phyloP scores from a whole-genome alignment of 2,797 vertebrate species.

The Furcifer pardalis region DNA sequence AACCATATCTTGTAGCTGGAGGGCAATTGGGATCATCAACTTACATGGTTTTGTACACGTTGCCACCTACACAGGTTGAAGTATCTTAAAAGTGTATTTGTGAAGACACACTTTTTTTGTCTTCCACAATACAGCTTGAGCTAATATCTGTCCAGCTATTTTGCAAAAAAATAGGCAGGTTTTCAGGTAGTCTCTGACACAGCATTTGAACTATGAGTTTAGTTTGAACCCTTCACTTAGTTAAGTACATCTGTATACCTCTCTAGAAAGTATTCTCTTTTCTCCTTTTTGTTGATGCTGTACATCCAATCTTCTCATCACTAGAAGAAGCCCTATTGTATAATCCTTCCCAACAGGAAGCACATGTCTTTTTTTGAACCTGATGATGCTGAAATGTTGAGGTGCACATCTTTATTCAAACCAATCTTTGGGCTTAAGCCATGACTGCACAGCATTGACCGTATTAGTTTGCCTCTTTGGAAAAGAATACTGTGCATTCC shows the following conservation, averaged over 20 bases:
- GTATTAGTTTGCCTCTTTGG: conserved; percentile 8
- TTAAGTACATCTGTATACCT: not conserved
- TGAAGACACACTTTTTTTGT: not conserved
- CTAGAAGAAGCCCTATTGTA: not conserved
- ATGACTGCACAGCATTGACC: conserved; percentile 3
- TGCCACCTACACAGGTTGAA: not conserved
- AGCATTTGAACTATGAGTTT: conserved; percentile 3
- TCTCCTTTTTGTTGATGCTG: conserved; percentile 1
- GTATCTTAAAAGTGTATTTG: not conserved
- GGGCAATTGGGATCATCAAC: not conserved
- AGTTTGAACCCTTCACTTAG: not conserved
- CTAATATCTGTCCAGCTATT: not conserved
- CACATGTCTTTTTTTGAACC: not conserved
- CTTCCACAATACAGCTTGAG: not conserved
- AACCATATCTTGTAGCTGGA: not conserved
- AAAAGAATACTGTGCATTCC: not conserved
- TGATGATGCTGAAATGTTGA: conserved; percentile 19
- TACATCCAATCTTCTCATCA: not conserved
- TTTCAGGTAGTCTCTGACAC: not conserved
- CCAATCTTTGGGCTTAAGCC: conserved; percentile 1
- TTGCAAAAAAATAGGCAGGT: not conserved
- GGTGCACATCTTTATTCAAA: not conserved
- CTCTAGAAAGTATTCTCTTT: not conserved
- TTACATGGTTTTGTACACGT: no score
- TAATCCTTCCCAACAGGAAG: not conserved